Conservation (phyloP, 2,888 invertebrate species). For the Criorhina ranunculi region DNA sequence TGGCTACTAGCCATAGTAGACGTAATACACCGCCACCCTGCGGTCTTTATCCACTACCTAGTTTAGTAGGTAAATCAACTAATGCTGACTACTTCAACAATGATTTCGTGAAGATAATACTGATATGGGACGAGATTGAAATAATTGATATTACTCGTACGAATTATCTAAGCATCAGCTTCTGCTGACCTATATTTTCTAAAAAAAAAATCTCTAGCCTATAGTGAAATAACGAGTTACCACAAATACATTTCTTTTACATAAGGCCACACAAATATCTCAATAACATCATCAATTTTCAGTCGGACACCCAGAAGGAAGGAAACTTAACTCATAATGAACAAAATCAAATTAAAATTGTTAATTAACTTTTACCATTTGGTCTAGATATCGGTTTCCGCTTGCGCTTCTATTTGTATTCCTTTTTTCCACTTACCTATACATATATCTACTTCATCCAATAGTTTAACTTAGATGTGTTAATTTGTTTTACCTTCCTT, state of each 20-base stretch:
- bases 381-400: conserved; percentile 47
- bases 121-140: no score
- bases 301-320: neutral
- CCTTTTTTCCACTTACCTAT: neutral
- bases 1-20: no score
- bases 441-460: neutral
- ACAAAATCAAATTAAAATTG: conserved; percentile 65
- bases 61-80: no score
- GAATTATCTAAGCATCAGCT: no score
- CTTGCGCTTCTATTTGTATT: conserved; percentile 35
- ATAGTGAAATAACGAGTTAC: neutral
- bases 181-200: neutral
- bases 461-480: neutral
- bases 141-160: no score
- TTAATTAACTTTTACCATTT: conserved; percentile 65
- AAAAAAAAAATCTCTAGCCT: neutral
- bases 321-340: conserved; percentile 43
- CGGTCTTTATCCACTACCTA: no score
- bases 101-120: no score
- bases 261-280: neutral
- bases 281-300: neutral
- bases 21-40: no score
- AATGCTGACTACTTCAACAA: no score
- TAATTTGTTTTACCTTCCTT: conserved; percentile 20
- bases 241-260: neutral